Base-by-base conservation (phyloP, 2,797 vertebrate genomes). In the Choloepus didactylus region DNA sequence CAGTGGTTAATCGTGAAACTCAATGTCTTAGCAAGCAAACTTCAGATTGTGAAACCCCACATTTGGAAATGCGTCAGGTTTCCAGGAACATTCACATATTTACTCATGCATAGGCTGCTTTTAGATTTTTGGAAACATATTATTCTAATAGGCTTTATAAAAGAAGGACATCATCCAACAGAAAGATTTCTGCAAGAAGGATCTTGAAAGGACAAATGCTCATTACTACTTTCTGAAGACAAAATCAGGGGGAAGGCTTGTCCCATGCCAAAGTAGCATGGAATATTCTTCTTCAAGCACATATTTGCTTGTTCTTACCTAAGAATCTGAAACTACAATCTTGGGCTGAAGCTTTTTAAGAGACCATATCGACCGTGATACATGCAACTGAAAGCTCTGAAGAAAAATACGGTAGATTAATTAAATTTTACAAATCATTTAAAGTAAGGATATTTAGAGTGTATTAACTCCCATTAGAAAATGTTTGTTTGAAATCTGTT, bases 381-480 rank as follows among this genome's bases (percentile, higher is more conserved):
- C 12, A 35, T 11, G 2, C 31, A 75, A 29, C 23, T 51, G 18
- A 56, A 72, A 84, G n/a, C 21, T 72, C 54, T 59, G 31, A 72
- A 67, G 56, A 54, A 64, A 60, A 93, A 70, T 29, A 75, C 31
- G 41, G 93, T 67, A 16, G 75, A 67, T 66, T 83, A 31, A 46
- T 77, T 70, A 35, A n/a, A 82, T 7, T 91, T 88, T 72, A 92
- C 62, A 88, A 73, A 59, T 96, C 29, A 80, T 75, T 85, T 75
- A 73, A 92, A 97, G 60, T 15, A 93, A 29, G 35, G 44, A 84
- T 18, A 92, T 69, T 85, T 94, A 91, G 41, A 94, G 51, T 92
- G 75, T 75, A 88, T 82, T 94, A 95, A 82, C 75, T 93, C 69
- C 81, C 56, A 69, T 85, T 93, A 83, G 67, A 75, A 81, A 83